phyloP scores from a whole-genome alignment of 2,113 vertebrate species.

The Holacanthus passer region DNA sequence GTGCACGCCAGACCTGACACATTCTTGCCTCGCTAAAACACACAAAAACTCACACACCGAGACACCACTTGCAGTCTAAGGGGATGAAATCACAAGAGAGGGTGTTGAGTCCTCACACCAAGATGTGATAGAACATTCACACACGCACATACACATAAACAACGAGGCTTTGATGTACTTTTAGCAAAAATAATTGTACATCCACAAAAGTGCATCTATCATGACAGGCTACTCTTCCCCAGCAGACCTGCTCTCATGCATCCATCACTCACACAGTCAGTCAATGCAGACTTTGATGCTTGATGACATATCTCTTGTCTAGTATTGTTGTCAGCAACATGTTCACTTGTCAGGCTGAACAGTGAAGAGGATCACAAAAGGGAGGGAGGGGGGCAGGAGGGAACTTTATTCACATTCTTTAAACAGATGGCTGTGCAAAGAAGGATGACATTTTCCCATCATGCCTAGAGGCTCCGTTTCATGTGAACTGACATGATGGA shows the following conservation, averaged over 20 bases:
- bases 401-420: slow-evolving; percentile 66
- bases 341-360: slow-evolving; percentile 66
- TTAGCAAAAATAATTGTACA: slow-evolving; percentile 31
- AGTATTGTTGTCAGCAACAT: slow-evolving; percentile 61
- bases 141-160: slow-evolving; percentile 57
- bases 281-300: slow-evolving; percentile 56
- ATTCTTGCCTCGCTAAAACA: slow-evolving; percentile 52
- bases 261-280: slow-evolving; percentile 56
- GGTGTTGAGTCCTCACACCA: slow-evolving; percentile 74
- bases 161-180: slow-evolving; percentile 54
- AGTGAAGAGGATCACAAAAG: slow-evolving; percentile 59
- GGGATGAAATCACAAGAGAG: slow-evolving; percentile 67
- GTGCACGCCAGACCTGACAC: slow-evolving; percentile 74
- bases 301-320: slow-evolving; percentile 68
- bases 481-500: slow-evolving; percentile 66
- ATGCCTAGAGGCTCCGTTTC: slow-evolving; percentile 58
- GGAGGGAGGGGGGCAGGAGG: slow-evolving; percentile 44
- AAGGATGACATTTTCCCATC: slow-evolving; percentile 72
- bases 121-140: slow-evolving; percentile 72
- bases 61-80: slow-evolving; percentile 61
- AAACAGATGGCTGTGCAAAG: slow-evolving; percentile 69
- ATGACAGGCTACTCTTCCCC: slow-evolving; percentile 21
- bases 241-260: slow-evolving; percentile 40
- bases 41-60: slow-evolving; percentile 46
- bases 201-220: slow-evolving; percentile 28